These are phyloP conservation scores for Glyptemys insculpta DNA, from an alignment of 2,797 vertebrate species.

Conservation along the genomic window DNA sequence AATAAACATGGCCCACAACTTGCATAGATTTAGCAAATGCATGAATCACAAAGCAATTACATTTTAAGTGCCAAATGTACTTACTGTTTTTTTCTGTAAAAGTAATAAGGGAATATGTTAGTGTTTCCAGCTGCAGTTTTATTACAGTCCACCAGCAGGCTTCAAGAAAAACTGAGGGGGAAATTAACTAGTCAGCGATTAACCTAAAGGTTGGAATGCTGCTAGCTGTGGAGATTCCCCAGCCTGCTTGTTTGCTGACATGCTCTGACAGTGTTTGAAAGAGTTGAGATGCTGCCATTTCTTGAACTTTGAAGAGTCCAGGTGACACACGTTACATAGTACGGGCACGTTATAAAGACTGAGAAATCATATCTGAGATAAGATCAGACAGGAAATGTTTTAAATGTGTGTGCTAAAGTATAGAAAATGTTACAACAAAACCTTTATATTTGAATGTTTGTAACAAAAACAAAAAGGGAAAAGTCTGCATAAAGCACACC, in stretches of 20 bases:
- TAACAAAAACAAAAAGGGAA: too few relatives aligned
- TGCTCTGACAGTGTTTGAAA: not conserved
- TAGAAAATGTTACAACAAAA: too few relatives aligned
- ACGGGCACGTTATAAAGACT: too few relatives aligned
- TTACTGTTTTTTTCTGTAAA: slow-evolving; percentile 71
- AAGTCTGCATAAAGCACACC: too few relatives aligned
- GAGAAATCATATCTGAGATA: too few relatives aligned
- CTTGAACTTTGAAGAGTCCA: not conserved
- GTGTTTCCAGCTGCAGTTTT: slow-evolving; percentile 72
- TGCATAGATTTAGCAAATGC: slow-evolving; percentile 61
- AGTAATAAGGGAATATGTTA: slow-evolving; percentile 62
- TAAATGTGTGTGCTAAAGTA: too few relatives aligned
- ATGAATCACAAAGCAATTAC: slow-evolving; percentile 70
- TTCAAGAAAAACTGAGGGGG: slow-evolving; percentile 20
- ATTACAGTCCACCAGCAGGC: slow-evolving; percentile 51
- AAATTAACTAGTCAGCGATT: not conserved
- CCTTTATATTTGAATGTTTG: too few relatives aligned
- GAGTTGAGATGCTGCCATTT: not conserved
- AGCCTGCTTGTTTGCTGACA: not conserved
- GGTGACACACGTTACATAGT: not conserved
- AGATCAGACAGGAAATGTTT: too few relatives aligned
- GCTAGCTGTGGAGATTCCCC: not conserved
- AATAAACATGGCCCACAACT: slow-evolving; percentile 61
- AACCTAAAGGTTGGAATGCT: not conserved
- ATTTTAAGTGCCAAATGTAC: slow-evolving; percentile 64